Conservation (phyloP, 2,113 vertebrate genomes). For the Arizona elegans region DNA sequence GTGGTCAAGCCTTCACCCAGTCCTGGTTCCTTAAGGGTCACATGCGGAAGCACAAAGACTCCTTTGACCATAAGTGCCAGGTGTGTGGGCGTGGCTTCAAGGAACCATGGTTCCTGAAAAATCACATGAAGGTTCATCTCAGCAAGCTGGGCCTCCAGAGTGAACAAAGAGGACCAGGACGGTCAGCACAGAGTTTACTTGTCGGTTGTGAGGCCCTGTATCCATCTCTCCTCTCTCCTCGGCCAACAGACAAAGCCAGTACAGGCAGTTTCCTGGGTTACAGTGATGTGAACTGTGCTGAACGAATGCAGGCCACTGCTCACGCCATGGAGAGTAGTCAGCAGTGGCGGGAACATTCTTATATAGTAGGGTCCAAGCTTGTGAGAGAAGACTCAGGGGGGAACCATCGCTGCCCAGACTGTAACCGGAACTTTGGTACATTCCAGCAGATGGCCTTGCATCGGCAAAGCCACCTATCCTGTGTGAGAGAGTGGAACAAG, state of each 20-base stretch:
- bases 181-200: slow-evolving; percentile 65
- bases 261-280: slow-evolving; percentile 78
- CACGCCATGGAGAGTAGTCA: slow-evolving; percentile 63
- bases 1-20: slow-evolving; percentile 90
- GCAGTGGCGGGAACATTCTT: slow-evolving; percentile 42
- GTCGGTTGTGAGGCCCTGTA: slow-evolving; percentile 79
- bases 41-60: slow-evolving; percentile 94
- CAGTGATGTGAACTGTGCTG: slow-evolving; percentile 71
- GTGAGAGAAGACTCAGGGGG: slow-evolving; percentile 33
- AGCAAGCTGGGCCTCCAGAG: slow-evolving; percentile 79
- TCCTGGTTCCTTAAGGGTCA: slow-evolving; percentile 94
- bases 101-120: slow-evolving; percentile 94
- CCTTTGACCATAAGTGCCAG: slow-evolving; percentile 89
- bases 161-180: slow-evolving; percentile 43
- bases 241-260: slow-evolving; percentile 44
- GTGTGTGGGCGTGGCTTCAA: slow-evolving; percentile 92
- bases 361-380: slow-evolving; percentile 24
- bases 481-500: slow-evolving; percentile 60
- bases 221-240: slow-evolving; percentile 76
- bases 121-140: slow-evolving; percentile 95
- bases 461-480: slow-evolving; percentile 45
- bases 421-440: slow-evolving; percentile 35
- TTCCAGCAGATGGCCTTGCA: slow-evolving; percentile 30
- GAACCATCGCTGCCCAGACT: slow-evolving; percentile 54
- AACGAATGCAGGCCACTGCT: slow-evolving; percentile 81